phyloP scores from a whole-genome alignment of 2,888 invertebrate species.

The Cecidostiba fungosa region DNA sequence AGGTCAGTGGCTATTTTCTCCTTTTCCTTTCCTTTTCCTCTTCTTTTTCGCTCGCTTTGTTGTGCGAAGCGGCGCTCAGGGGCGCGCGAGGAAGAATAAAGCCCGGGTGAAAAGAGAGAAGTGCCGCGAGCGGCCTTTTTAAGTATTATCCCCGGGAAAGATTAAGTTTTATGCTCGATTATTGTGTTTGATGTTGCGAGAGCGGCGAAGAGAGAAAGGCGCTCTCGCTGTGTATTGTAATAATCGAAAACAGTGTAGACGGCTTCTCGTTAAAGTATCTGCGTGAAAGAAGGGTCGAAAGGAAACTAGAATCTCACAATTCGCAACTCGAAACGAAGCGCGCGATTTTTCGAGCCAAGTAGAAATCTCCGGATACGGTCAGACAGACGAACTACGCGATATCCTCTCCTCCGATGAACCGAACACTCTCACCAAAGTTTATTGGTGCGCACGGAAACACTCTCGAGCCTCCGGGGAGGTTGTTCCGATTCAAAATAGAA shows the following conservation, averaged over 20 bases:
- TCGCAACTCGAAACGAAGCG: too few species aligned
- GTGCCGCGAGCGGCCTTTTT: conserved; percentile 12
- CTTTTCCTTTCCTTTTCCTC: conserved; percentile 14
- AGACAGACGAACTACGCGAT: neutral
- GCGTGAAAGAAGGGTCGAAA: neutral
- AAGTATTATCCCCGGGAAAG: conserved; percentile 39
- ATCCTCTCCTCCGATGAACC: neutral
- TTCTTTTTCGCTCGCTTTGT: conserved; percentile 22
- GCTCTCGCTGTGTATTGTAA: neutral
- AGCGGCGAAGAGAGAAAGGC: neutral
- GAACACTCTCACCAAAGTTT: neutral
- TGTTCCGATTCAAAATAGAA: neutral
- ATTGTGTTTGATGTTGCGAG: conserved; percentile 45
- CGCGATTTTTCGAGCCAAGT: too few species aligned
- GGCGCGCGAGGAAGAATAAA: conserved; percentile 22
- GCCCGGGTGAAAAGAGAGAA: neutral
- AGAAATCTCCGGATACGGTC: neutral
- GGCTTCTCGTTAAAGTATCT: conserved; percentile 15
- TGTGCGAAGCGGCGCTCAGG: neutral
- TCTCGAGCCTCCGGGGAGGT: neutral
- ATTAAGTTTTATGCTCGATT: conserved; percentile 47
- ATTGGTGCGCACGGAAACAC: neutral
- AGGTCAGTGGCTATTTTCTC: conserved; percentile 13
- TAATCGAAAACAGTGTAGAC: conserved; percentile 42
- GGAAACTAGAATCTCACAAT: neutral